phyloP scores from a whole-genome alignment of 37 sponge, comb jelly and placozoan genomes.

The Ephydatia muelleri region DNA sequence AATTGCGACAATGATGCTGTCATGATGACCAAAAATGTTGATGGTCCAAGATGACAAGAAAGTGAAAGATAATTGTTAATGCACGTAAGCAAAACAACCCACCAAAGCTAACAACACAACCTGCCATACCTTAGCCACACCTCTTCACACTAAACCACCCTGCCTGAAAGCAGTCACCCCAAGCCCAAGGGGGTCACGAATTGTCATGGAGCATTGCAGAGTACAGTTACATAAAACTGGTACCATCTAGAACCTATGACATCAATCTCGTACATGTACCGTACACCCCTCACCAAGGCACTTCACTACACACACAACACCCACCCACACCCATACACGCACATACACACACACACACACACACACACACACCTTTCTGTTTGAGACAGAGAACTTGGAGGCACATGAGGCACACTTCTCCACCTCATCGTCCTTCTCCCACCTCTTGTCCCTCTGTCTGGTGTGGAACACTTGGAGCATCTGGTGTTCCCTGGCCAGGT shows the following conservation, averaged over 20 bases:
- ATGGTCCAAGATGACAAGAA: background rate
- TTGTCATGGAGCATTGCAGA: no score
- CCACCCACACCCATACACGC: background rate
- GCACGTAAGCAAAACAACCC: background rate
- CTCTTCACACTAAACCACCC: no score
- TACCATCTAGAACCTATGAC: no score
- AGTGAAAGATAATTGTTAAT: background rate
- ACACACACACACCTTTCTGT: constrained; percentile 54
- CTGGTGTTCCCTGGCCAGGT: constrained; percentile 65
- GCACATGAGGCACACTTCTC: constrained; percentile 38
- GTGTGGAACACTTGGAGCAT: constrained; percentile 55
- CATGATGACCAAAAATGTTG: background rate
- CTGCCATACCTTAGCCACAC: no score
- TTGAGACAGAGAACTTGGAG: constrained; percentile 48
- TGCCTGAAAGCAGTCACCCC: background rate
- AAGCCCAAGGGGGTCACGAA: no score
- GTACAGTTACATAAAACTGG: no score
- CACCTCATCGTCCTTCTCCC: constrained; percentile 78
- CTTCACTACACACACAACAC: background rate
- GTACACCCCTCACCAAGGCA: background rate
- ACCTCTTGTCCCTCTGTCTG: constrained; percentile 53
- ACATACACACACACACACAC: background rate
- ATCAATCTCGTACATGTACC: background rate
- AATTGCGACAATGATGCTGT: constrained; percentile 81
- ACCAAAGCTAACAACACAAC: background rate